A percentile compares a stretch with the other conserved stretches of the same genome.
These are phyloP conservation scores for Euzophera pinguis DNA, from an alignment of 2,888 invertebrate species.

Conservation along the genomic window DNA sequence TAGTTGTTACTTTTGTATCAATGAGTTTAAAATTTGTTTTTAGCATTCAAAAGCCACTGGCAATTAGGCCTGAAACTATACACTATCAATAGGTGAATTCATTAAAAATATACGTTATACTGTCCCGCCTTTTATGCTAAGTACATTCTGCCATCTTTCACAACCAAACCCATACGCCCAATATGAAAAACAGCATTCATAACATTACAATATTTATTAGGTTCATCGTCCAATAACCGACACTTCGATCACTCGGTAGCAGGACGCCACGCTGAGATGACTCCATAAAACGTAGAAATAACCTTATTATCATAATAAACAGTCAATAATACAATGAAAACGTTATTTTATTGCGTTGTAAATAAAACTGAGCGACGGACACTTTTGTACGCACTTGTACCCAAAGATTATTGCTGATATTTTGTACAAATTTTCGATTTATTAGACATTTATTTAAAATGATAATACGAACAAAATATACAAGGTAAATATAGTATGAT, in stretches of 20 bases:
- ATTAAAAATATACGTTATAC: not conserved
- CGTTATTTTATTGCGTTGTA: constrained; percentile 40
- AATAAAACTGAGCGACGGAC: constrained; percentile 31
- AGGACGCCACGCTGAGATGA: constrained; percentile 35
- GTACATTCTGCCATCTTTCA: not conserved
- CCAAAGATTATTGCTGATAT: constrained; percentile 23
- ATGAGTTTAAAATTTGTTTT: too few species aligned
- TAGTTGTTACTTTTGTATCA: too few species aligned
- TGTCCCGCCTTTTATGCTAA: not conserved
- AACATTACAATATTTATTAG: constrained; percentile 24
- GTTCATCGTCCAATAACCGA: constrained; percentile 36
- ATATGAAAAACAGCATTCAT: constrained; percentile 14
- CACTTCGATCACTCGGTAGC: constrained; percentile 46
- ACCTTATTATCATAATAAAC: constrained; percentile 34
- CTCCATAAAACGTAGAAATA: constrained; percentile 29
- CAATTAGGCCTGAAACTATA: too few species aligned
- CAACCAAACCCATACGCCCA: not conserved
- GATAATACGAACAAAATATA: not conserved
- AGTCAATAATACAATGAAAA: constrained; percentile 33
- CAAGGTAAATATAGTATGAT: too few species aligned
- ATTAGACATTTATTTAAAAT: not conserved
- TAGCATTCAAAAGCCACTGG: too few species aligned
- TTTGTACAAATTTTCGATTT: constrained; percentile 10
- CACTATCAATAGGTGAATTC: too few species aligned
- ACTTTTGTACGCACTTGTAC: constrained; percentile 23